These are phyloP conservation scores for Tipula vernalis DNA, from an alignment of 2,888 invertebrate genomes.

Conservation along the genomic window DNA sequence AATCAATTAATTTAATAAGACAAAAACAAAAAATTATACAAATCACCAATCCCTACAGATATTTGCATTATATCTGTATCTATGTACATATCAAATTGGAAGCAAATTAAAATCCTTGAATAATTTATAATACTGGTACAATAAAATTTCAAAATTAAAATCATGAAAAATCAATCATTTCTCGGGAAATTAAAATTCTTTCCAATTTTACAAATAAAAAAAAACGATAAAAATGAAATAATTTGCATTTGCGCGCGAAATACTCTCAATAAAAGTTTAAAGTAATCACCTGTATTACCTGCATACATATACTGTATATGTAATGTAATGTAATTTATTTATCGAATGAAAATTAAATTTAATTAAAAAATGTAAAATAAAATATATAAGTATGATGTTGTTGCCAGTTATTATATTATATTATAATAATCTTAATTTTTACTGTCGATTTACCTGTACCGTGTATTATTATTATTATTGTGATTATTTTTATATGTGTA, in stretches of 20 bases:
- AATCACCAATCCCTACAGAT: background rate
- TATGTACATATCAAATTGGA: background rate
- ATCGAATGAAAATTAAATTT: background rate
- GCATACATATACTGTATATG: background rate
- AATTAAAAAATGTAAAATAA: background rate
- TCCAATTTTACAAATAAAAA: background rate
- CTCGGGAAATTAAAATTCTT: background rate
- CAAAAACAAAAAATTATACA: background rate
- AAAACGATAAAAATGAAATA: background rate
- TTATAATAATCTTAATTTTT: background rate
- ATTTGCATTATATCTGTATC: background rate
- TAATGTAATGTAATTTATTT: background rate
- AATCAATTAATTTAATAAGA: background rate
- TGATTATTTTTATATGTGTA: background rate
- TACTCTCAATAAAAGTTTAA: background rate
- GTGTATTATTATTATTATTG: background rate
- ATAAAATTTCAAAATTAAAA: background rate
- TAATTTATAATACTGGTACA: background rate
- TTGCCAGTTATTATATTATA: background rate
- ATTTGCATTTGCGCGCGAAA: background rate
- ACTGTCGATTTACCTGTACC: background rate
- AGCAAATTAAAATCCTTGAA: background rate
- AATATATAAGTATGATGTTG: background rate
- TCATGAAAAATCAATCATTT: conserved; percentile 1
- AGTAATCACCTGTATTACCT: background rate